A percentile compares a stretch with the other conserved stretches of the same genome.
Evolutionary conservation across 2,888 invertebrate genomes (phyloP).

Genomic region (Clanis bilineata): DNA sequence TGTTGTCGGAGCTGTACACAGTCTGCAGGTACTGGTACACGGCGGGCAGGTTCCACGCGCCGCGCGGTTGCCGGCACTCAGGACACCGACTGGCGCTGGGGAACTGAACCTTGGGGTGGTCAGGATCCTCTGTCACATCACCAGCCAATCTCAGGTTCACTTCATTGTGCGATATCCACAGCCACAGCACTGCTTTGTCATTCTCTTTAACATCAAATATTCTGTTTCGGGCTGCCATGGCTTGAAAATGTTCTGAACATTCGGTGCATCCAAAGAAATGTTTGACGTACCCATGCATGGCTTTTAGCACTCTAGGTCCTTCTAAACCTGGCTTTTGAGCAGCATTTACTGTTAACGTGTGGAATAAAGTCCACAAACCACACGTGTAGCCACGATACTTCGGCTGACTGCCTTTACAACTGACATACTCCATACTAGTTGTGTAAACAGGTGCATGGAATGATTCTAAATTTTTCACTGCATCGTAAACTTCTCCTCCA

Average conservation of each 20-base stretch:
- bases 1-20: constrained; percentile 64
- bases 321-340: constrained; percentile 74
- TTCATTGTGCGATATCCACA: constrained; percentile 97
- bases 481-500: constrained; percentile 83
- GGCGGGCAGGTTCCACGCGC: constrained; percentile 84
- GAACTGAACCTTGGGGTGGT: constrained; percentile 94
- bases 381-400: constrained; percentile 94
- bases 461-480: constrained; percentile 78
- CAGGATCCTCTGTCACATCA: constrained; percentile 94
- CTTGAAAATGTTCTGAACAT: constrained; percentile 94
- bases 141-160: constrained; percentile 94
- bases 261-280: constrained; percentile 97
- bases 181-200: constrained; percentile 92
- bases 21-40: constrained; percentile 84
- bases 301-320: constrained; percentile 87
- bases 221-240: constrained; percentile 89
- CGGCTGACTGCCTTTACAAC: constrained; percentile 90
- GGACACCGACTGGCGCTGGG: constrained; percentile 87
- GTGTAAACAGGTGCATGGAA: constrained; percentile 80
- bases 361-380: constrained; percentile 97
- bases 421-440: constrained; percentile 84
- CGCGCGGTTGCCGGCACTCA: constrained; percentile 82
- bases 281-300: constrained; percentile 94
- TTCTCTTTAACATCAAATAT: constrained; percentile 86
- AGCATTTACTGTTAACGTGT: constrained; percentile 93